These are phyloP conservation scores for Drosophila kanekoi DNA, from an alignment of 2,888 invertebrate genomes.

Conservation along the genomic window DNA sequence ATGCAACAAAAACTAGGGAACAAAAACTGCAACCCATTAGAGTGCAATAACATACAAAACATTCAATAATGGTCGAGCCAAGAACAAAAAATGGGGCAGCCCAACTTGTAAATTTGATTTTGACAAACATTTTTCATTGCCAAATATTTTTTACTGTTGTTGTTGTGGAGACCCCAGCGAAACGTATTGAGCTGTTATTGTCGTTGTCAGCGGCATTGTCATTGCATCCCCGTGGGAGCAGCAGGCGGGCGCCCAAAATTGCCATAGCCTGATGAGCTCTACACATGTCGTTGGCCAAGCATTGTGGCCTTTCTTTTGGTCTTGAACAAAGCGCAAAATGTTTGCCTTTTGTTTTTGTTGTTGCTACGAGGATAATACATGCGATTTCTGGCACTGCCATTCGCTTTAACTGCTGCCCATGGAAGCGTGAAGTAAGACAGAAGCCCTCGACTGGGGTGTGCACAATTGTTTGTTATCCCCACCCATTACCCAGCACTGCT, in stretches of 20 bases:
- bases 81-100: constrained; percentile 18
- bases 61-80: constrained; percentile 58
- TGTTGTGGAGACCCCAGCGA: constrained; percentile 17
- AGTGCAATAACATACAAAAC: constrained; percentile 63
- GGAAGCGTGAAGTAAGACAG: constrained; percentile 70
- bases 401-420: constrained; percentile 57
- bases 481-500: constrained; percentile 6
- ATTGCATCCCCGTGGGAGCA: constrained; percentile 77
- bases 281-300: constrained; percentile 43
- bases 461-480: constrained; percentile 48
- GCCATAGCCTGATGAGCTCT: constrained; percentile 37
- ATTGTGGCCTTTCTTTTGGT: constrained; percentile 39
- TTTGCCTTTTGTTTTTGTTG: constrained; percentile 48
- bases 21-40: constrained; percentile 54
- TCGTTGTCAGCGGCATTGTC: constrained; percentile 58
- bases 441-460: constrained; percentile 57
- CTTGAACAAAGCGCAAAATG: constrained; percentile 54
- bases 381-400: constrained; percentile 59
- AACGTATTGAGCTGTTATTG: constrained; percentile 58
- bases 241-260: constrained; percentile 53
- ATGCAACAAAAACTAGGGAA: constrained; percentile 6
- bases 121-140: constrained; percentile 64
- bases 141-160: constrained; percentile 30
- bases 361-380: constrained; percentile 67
- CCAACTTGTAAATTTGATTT: constrained; percentile 66